Conservation (phyloP, 2,797 vertebrate species). For the Euphonia xanthogaster region DNA sequence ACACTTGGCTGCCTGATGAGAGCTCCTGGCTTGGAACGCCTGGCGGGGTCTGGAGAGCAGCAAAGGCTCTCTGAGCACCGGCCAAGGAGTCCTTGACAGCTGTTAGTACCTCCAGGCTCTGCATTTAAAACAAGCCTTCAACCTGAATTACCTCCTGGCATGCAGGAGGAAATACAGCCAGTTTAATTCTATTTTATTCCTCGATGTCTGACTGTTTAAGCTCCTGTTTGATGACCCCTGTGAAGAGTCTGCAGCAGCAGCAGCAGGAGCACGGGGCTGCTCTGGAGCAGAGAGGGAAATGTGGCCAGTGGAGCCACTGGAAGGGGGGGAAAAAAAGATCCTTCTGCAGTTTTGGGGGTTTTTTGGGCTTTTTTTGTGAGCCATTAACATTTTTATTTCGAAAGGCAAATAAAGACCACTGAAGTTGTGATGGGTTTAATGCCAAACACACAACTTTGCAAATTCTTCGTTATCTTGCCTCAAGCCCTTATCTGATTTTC, state of each 20-base stretch:
- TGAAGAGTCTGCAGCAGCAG: fast-evolving
- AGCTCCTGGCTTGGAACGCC: neutral
- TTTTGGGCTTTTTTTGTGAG: neutral
- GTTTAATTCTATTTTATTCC: neutral
- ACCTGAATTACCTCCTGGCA: neutral
- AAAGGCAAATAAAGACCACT: neutral
- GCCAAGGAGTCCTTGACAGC: neutral
- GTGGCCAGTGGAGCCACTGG: neutral
- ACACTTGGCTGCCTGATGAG: neutral
- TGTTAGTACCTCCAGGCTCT: neutral
- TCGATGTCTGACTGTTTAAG: neutral
- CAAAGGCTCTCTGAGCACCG: neutral
- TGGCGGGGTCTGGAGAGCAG: neutral
- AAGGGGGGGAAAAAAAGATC: fast-evolving
- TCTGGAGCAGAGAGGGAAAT: neutral
- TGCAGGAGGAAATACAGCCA: neutral
- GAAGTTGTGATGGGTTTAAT: neutral
- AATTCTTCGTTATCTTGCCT: conserved; percentile 1
- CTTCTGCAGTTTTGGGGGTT: neutral
- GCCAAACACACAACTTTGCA: neutral
- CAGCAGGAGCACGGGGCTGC: neutral
- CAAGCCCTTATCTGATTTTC: conserved; percentile 46
- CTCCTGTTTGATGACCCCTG: neutral
- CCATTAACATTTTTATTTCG: neutral
- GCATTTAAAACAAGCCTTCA: neutral